Evolutionary conservation across 2,888 invertebrate species (phyloP), one percentile per base, ranked within the genome.

Genomic region (Hyles lineata): DNA sequence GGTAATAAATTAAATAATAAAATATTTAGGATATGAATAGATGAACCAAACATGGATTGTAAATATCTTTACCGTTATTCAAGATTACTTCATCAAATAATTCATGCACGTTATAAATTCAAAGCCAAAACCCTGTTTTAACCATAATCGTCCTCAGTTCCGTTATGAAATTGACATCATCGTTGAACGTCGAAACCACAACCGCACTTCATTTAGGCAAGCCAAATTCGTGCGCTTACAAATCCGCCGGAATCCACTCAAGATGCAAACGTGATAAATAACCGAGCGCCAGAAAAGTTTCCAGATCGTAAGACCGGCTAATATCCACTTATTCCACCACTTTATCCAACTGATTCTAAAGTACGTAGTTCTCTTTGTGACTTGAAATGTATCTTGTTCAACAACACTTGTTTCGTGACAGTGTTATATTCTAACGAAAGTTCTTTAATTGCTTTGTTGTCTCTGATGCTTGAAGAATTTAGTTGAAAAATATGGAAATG

Each of bases 211-310:
- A 63, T 63, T 63, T 63, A 43, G 43, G 9, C 63, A 35, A 63
- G 67, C 17, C 50, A 67, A 50, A 67, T 50, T 67, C 17, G 23
- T 67, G 50, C 50, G 43, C 50, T 50, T 25, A 67, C 67, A 70
- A 73, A 73, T 77, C 75, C 73, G 72, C 77, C 70, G 74, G 17
- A 75, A 73, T 25, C 60, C 71, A 73, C 75, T 79, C 72, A 72
- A 79, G 79, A 77, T 72, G 72, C 73, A 78, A 76, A 77, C 77
- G 72, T 75, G 70, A 73, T 75, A 78, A 79, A 73, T 74, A 72
- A 74, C 75, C 70, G 61, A 73, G 55, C 63, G 72, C 61, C 71
- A 74, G 75, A 71, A 74, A 72, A 74, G 73, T 79, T 79, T 78
- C 75, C 75, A 77, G 76, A 78, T 74, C 74, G 61, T 73, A 63